Conservation (phyloP, 2,797 vertebrate species). For the Decapterus maruadsi region DNA sequence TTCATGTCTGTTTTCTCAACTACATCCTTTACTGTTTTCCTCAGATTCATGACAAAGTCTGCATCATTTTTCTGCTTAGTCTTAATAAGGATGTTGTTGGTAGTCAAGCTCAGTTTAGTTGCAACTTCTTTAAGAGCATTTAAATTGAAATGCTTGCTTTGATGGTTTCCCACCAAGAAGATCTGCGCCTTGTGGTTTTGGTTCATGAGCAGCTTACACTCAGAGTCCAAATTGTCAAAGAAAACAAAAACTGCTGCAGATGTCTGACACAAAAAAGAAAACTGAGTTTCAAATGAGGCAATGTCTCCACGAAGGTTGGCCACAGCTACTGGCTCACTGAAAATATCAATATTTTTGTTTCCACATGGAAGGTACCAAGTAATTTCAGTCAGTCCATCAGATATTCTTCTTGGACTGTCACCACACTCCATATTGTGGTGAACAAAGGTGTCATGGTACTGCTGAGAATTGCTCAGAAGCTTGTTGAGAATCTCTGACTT, state of each 20-base stretch:
- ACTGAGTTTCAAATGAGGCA: conserved; percentile 80
- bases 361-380: conserved; percentile 88
- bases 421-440: conserved; percentile 79
- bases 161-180: conserved; percentile 69
- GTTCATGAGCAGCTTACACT: conserved; percentile 50
- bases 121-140: conserved; percentile 35
- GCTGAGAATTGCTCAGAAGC: conserved; percentile 80
- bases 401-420: conserved; percentile 70
- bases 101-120: conserved; percentile 52
- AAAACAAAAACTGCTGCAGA: conserved; percentile 88
- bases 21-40: conserved; percentile 29
- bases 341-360: conserved; percentile 81
- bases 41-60: conserved; percentile 64
- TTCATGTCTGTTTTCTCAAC: conserved; percentile 39
- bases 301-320: conserved; percentile 86
- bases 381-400: conserved; percentile 85
- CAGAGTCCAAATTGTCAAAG: conserved; percentile 76
- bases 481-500: conserved; percentile 88
- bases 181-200: conserved; percentile 56
- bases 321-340: conserved; percentile 84
- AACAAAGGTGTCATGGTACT: conserved; percentile 83
- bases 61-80: conserved; percentile 64
- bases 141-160: neutral
- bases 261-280: conserved; percentile 83
- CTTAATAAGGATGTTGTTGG: conserved; percentile 68